Conservation (phyloP, 1,140 invertebrate species). For the Caerostris darwini region DNA sequence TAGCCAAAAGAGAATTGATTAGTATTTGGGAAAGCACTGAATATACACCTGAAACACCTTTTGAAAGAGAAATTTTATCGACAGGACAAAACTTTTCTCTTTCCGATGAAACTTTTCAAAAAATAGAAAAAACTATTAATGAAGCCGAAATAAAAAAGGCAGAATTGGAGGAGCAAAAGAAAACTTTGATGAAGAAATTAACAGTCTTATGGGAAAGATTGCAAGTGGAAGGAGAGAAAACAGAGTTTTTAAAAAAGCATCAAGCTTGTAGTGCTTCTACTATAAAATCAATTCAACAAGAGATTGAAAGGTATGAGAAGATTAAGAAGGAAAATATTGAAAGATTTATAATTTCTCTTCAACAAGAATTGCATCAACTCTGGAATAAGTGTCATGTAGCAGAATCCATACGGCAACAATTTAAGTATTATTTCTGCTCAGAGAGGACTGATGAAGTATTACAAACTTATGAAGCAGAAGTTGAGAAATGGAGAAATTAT, state of each 20-base stretch:
- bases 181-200: slow-evolving; percentile 83
- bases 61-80: slow-evolving; percentile 70
- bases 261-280: slow-evolving; percentile 83
- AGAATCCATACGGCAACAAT: slow-evolving; percentile 85
- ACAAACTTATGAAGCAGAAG: slow-evolving; percentile 88
- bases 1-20: slow-evolving; percentile 40
- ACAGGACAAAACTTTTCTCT: background rate
- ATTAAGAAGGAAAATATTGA: slow-evolving; percentile 86
- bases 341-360: slow-evolving; percentile 87
- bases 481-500: slow-evolving; percentile 86
- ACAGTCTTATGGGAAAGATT: slow-evolving; percentile 85
- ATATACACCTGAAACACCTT: slow-evolving; percentile 62
- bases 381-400: slow-evolving; percentile 89
- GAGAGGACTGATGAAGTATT: slow-evolving; percentile 88
- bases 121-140: slow-evolving; percentile 43
- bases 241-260: slow-evolving; percentile 83
- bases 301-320: slow-evolving; percentile 86
- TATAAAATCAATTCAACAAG: slow-evolving; percentile 84
- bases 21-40: slow-evolving; percentile 68
- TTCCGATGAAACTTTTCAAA: slow-evolving; percentile 64
- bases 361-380: slow-evolving; percentile 86
- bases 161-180: slow-evolving; percentile 31
- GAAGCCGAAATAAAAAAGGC: slow-evolving; percentile 50
- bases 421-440: slow-evolving; percentile 84
- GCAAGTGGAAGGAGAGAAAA: slow-evolving; percentile 84